These are phyloP conservation scores for Argya squamiceps DNA, from an alignment of 2,797 vertebrate genomes.

Conservation along the genomic window DNA sequence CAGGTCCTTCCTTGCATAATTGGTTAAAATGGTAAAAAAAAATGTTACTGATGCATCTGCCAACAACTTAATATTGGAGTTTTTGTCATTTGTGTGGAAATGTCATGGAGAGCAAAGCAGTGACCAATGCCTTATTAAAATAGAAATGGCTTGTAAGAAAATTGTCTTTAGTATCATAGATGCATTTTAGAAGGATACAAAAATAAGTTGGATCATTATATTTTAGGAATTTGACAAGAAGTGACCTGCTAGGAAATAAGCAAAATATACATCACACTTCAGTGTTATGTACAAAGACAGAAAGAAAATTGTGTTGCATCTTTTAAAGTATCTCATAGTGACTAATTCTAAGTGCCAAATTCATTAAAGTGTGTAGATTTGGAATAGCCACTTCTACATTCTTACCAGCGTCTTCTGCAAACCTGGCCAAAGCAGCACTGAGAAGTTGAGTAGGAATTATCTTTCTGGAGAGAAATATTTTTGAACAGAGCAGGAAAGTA, in stretches of 20 bases:
- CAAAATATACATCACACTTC: not conserved
- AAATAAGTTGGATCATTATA: not conserved
- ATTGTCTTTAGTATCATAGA: not conserved
- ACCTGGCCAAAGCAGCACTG: not conserved
- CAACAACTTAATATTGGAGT: not conserved
- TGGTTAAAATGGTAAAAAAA: not conserved
- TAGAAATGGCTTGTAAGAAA: not conserved
- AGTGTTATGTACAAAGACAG: not conserved
- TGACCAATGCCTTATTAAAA: not conserved
- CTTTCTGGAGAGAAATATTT: not conserved
- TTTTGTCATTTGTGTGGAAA: not conserved
- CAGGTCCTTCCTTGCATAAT: not conserved
- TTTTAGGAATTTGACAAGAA: not conserved
- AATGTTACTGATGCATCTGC: not conserved
- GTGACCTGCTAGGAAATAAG: not conserved
- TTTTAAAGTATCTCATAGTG: not conserved
- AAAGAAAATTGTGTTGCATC: not conserved
- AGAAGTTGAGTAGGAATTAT: not conserved
- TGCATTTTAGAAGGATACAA: not conserved
- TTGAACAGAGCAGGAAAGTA: not conserved
- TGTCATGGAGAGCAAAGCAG: not conserved
- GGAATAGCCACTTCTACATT: not conserved
- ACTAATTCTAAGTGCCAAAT: not conserved
- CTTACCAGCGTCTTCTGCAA: not conserved
- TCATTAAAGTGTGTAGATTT: not conserved